Percentiles rank a stretch among this genome's conserved stretches.
Evolutionary conservation across 1,140 invertebrate genomes (phyloP).

Genomic region (Drosophila lacertosa): DNA sequence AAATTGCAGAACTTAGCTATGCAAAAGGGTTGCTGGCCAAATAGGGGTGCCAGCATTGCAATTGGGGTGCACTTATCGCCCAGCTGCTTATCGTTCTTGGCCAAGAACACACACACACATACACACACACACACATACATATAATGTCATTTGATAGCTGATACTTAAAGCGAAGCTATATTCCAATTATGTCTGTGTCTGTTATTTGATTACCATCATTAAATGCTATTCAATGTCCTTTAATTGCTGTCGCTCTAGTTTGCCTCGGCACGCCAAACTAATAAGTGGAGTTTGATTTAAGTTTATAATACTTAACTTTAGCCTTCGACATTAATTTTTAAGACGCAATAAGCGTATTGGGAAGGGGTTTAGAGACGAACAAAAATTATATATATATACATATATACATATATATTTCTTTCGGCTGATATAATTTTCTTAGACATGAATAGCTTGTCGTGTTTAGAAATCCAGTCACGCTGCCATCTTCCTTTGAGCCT

Average conservation of each 20-base stretch:
- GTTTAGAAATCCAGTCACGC: no score
- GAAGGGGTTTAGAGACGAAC: not conserved
- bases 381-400: no score
- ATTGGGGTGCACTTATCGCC: constrained; percentile 11
- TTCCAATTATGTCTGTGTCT: constrained; percentile 6
- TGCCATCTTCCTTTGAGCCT: not conserved
- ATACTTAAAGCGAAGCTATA: constrained; percentile 1
- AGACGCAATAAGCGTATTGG: constrained; percentile 3
- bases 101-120: not conserved
- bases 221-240: constrained; percentile 16
- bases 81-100: constrained; percentile 4
- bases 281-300: not conserved
- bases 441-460: no score
- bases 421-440: no score
- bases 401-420: no score
- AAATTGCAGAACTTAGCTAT: not conserved
- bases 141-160: not conserved
- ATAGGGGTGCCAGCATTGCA: no score
- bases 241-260: constrained; percentile 29
- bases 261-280: constrained; percentile 20
- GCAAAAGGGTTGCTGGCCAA: constrained; percentile 11
- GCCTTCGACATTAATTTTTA: constrained; percentile 16
- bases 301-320: constrained; percentile 17
- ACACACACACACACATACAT: not conserved
- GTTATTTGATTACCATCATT: constrained; percentile 28